These are phyloP conservation scores for Scaptodrosophila latifasciaeformis DNA, from an alignment of 2,888 invertebrate genomes.

Conservation along the genomic window DNA sequence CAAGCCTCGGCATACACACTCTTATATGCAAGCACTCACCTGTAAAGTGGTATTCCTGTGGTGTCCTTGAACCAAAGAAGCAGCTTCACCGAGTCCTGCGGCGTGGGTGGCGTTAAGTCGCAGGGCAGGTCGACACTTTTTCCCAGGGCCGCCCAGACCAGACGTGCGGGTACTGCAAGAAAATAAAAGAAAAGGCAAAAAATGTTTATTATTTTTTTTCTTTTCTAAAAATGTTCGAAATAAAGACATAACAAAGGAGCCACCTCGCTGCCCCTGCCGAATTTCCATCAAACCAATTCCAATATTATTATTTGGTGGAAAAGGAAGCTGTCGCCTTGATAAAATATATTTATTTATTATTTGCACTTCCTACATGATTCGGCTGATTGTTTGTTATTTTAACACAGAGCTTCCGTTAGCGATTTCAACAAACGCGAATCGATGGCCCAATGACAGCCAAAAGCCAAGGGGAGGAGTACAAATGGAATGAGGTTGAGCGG, in stretches of 20 bases:
- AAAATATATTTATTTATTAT: constrained; percentile 68
- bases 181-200: not conserved
- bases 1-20: too few species aligned
- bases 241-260: not conserved
- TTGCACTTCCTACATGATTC: constrained; percentile 67
- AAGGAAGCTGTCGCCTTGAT: constrained; percentile 38
- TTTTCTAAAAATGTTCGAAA: not conserved
- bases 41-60: constrained; percentile 89
- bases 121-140: constrained; percentile 88
- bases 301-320: not conserved
- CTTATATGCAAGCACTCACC: constrained; percentile 78
- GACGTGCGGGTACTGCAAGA: constrained; percentile 78
- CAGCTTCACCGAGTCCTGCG: constrained; percentile 85
- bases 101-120: constrained; percentile 84
- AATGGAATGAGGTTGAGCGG: too few species aligned
- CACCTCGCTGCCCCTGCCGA: too few species aligned
- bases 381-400: constrained; percentile 68
- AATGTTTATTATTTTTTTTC: constrained; percentile 18
- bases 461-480: too few species aligned
- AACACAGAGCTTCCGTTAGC: constrained; percentile 62
- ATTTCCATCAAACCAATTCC: not conserved
- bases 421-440: constrained; percentile 27
- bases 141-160: constrained; percentile 86
- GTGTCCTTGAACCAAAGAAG: constrained; percentile 93
- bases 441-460: constrained; percentile 10